These are phyloP conservation scores for Euura lappo DNA, from an alignment of 1,140 invertebrate genomes.

Conservation along the genomic window DNA sequence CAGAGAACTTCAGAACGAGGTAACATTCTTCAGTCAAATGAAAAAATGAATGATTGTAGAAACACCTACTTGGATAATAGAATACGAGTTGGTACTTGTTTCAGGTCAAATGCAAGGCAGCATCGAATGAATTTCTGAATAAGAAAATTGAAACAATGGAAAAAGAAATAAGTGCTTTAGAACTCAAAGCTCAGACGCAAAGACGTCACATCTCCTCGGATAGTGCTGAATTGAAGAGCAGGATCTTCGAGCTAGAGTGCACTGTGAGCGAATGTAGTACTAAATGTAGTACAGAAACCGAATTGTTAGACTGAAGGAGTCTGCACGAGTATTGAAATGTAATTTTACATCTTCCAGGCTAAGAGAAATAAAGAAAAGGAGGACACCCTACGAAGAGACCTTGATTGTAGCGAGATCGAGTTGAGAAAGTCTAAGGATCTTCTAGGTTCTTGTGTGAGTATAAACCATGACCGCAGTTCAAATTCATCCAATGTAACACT, in stretches of 20 bases:
- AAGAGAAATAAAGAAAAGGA: slow-evolving; percentile 40
- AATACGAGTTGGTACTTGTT: slow-evolving; percentile 10
- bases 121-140: slow-evolving; percentile 40
- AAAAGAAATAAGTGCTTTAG: slow-evolving; percentile 34
- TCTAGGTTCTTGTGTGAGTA: slow-evolving; percentile 38
- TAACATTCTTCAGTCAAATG: slow-evolving; percentile 21
- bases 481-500: neutral
- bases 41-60: too few relatives aligned
- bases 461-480: neutral
- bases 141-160: slow-evolving; percentile 40
- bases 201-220: slow-evolving; percentile 32
- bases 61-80: too few relatives aligned
- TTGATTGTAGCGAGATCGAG: slow-evolving; percentile 37
- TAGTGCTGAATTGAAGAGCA: slow-evolving; percentile 39
- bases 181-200: slow-evolving; percentile 36
- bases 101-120: slow-evolving; percentile 42
- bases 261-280: slow-evolving; percentile 32
- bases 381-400: slow-evolving; percentile 33
- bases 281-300: neutral
- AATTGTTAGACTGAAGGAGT: too few relatives aligned
- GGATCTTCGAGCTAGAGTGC: slow-evolving; percentile 45
- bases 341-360: slow-evolving; percentile 33
- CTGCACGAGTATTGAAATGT: too few relatives aligned
- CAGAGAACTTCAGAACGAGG: slow-evolving; percentile 42
- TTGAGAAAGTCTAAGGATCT: slow-evolving; percentile 38